phyloP scores from a whole-genome alignment of 2,888 invertebrate species.

The Meghimatium bilineatum region DNA sequence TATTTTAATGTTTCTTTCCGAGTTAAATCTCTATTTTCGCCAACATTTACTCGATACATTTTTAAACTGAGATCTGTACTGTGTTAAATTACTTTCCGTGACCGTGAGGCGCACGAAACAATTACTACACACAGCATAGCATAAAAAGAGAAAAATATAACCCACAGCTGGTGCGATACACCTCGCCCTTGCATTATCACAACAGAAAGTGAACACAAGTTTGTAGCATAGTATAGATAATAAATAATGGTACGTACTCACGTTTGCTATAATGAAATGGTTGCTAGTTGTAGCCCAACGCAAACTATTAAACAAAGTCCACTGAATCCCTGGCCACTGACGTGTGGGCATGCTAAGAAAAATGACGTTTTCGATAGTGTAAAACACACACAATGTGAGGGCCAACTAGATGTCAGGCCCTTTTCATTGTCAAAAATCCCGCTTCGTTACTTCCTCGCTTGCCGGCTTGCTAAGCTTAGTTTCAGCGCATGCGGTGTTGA shows the following conservation, averaged over 20 bases:
- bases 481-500: neutral
- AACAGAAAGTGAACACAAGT: neutral
- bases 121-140: too few species aligned
- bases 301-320: conserved; percentile 52
- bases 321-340: conserved; percentile 53
- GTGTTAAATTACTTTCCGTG: too few species aligned
- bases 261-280: conserved; percentile 51
- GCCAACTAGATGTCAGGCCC: neutral
- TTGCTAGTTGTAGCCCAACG: conserved; percentile 55
- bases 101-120: too few species aligned
- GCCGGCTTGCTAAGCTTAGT: neutral
- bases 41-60: too few species aligned
- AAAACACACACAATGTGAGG: conserved; percentile 15
- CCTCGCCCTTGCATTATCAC: neutral
- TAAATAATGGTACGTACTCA: conserved; percentile 8
- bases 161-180: neutral
- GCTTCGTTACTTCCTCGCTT: conserved; percentile 14
- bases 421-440: conserved; percentile 34
- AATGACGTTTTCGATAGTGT: conserved; percentile 11
- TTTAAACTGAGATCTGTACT: too few species aligned
- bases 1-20: too few species aligned
- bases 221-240: neutral
- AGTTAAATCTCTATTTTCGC: too few species aligned
- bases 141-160: too few species aligned
- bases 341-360: conserved; percentile 54